Base-by-base conservation (phyloP, 2,888 invertebrate genomes). In the Hemicrepidius hirtus region DNA sequence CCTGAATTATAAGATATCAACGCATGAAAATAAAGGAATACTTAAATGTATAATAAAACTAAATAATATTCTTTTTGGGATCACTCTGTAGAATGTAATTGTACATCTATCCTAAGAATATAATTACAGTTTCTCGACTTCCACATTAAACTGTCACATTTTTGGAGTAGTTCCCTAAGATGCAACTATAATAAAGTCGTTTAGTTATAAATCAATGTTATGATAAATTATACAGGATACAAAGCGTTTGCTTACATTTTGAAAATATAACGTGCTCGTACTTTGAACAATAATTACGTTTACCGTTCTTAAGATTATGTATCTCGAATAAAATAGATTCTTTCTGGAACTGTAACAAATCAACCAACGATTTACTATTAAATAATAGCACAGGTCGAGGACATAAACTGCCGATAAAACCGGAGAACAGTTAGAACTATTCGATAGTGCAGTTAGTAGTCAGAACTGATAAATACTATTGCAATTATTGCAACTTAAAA, bases 391-490 rank as follows among this genome's bases (percentile, higher is more conserved):
- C 44, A 28, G 24, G 46, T 3, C 24, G 1, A 24, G 60, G 20
- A 16, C 32, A 20, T 60, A 60, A 60, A 60, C 28, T 46, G 32
- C 13, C 7, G 20, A 62, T 62, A 62, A 60, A 62, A 44, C 41
- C 28, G 13, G 59, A 24, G 59, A 62, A 62, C 62, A 44, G 62
- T 62, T 62, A 62, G 13, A 41, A 44, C 62, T n/a, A 44, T 62
- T 62, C 62, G 57, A 57, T 37, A 16, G 57, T 40, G 28, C 57
- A 62, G 62, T 62, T 62, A 62, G 46, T 57, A 57, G 46, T 44
- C 16, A 44, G 44, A 46, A 62, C 46, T 62, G 62, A 62, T 62
- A 62, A 62, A 62, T 62, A 62, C 28, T 62, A 18, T 32, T 13
- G 62, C 44, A 62, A 62, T 62, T n/a, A 62, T 62, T 62, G 62